Evolutionary conservation across 2,888 invertebrate genomes (phyloP), one percentile per base, ranked within the genome.

Genomic region (Embidobia sp.): DNA sequence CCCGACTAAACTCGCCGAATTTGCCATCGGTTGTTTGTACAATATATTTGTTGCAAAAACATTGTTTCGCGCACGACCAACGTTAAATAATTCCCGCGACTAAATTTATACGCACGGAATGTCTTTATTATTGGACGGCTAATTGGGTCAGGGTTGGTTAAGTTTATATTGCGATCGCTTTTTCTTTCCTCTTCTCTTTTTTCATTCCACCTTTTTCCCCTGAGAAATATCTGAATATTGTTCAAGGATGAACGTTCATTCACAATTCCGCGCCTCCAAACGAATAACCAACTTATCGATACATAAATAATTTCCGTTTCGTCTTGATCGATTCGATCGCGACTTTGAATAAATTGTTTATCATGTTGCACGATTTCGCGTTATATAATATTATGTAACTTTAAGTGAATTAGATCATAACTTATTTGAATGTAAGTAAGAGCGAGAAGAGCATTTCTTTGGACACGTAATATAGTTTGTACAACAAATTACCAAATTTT

Each of bases 111-210:
- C 46, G 3, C 8, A 1, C 22, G 5, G 15, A 40, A 44, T 48
- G 26, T 40, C 26, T 40, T 59, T 44, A 22, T 59, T 59, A 61
- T 44, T 59, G 35, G 19, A 35, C 29, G 10, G n/a, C 33, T 72
- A 72, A 72, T 63, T 53, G 13, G 72, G 72, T 72, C 72, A 72
- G 53, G 72, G 72, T 48, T 72, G 31, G 44, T 53, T 55, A 22
- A 55, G 53, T 63, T 63, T 63, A n/a, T n/a, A 53, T 22, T 46
- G 13, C 66, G 48, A 26, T 15, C 22, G 26, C 16, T 8, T 53
- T 33, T 66, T 49, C n/a, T 37, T 18, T 10, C 1, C 13, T 26
- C 11, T 11, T 44, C 31, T 33, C 13, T 8, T 40, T 18, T 40
- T 18, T 15, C 15, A 10, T 33, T 29, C 22, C 33, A 11, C 4